Percentiles rank a stretch among this genome's conserved stretches.
Conservation (phyloP, 53 echinoderm and acorn worm genomes). For the Stichopus horrens region DNA sequence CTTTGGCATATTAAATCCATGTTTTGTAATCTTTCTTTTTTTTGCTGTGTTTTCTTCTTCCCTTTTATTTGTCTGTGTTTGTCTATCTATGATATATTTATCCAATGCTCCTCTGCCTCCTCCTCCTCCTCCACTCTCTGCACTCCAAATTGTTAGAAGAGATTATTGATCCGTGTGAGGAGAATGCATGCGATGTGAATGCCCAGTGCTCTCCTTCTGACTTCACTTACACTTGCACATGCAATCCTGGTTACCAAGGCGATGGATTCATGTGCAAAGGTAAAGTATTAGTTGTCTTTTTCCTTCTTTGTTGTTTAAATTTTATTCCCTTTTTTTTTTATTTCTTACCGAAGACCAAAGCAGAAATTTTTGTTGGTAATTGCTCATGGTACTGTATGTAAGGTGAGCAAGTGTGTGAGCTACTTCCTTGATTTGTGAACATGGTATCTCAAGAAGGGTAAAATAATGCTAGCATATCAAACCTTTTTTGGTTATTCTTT, state of each 20-base stretch:
- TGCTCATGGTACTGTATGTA: no score
- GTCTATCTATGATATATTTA: background rate
- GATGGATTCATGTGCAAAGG: constrained; percentile 71
- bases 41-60: constrained; percentile 1
- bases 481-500: no score
- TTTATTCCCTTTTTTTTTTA: no score
- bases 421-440: no score
- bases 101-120: background rate
- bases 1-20: no score
- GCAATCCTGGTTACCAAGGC: constrained; percentile 70
- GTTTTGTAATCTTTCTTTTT: background rate
- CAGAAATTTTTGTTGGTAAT: no score
- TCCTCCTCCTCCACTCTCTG: background rate
- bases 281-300: constrained; percentile 12
- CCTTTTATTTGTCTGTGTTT: background rate
- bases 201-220: constrained; percentile 54
- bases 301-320: no score
- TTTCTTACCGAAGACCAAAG: no score
- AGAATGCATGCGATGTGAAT: constrained; percentile 74
- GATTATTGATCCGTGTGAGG: constrained; percentile 57
- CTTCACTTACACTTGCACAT: constrained; percentile 64
- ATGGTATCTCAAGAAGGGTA: no score
- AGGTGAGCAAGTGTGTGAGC: no score
- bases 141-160: constrained; percentile 14
- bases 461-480: no score